phyloP scores from a whole-genome alignment of 2,113 vertebrate species.

The Nestor notabilis region DNA sequence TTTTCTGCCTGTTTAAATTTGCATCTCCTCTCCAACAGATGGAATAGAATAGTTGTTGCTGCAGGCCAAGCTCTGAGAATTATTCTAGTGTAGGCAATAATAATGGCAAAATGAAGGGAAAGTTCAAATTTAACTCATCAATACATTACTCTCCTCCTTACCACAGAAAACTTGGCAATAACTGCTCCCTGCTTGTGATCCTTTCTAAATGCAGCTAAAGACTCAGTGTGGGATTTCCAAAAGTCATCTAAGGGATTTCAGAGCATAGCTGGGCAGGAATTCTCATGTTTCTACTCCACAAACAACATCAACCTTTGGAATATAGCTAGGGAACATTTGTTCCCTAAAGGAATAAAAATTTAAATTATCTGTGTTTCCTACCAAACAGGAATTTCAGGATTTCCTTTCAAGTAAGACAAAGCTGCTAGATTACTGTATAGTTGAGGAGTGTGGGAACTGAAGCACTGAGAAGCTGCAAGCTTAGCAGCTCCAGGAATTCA shows the following conservation, averaged over 20 bases:
- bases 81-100: conserved; percentile 14
- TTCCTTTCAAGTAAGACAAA: background rate
- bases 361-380: conserved; percentile 7
- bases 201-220: background rate
- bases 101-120: conserved; percentile 8
- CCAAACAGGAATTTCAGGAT: conserved; percentile 42
- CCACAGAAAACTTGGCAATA: background rate
- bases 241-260: conserved; percentile 1
- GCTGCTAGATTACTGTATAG: background rate
- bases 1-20: conserved; percentile 25
- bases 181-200: background rate
- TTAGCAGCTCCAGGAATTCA: background rate
- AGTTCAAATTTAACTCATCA: conserved; percentile 18
- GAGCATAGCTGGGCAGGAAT: background rate
- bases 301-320: background rate
- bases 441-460: background rate
- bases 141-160: background rate
- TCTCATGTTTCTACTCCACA: background rate
- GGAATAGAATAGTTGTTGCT: background rate
- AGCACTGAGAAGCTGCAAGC: background rate
- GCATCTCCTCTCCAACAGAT: conserved; percentile 19
- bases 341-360: conserved; percentile 11
- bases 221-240: background rate
- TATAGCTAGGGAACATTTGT: background rate
- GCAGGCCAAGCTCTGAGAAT: conserved; percentile 8